Evolutionary conservation across 2,888 invertebrate genomes (phyloP).

Genomic region (Epistrophe eligans): DNA sequence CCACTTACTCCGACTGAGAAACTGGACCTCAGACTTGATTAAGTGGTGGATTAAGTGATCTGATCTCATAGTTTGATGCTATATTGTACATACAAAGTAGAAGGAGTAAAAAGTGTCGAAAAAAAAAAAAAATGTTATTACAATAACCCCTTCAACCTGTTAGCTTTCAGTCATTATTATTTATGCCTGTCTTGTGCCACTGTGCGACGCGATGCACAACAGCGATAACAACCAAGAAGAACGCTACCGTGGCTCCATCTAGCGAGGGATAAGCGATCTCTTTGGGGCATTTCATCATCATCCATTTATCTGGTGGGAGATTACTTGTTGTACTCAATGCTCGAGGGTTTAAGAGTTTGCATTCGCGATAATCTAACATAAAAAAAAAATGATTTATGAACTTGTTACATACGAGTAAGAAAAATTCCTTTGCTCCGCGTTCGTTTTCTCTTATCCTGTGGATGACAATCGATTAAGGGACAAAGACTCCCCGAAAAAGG

Average conservation of each 20-base stretch:
- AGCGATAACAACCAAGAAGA: not conserved
- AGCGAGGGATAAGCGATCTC: conserved; percentile 55
- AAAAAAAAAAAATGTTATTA: too few species aligned
- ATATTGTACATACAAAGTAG: too few species aligned
- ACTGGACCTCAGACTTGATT: too few species aligned
- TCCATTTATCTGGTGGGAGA: conserved; percentile 60
- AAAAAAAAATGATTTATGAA: conserved; percentile 65
- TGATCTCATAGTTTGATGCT: too few species aligned
- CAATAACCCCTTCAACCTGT: too few species aligned
- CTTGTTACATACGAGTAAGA: conserved; percentile 16
- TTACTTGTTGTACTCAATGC: conserved; percentile 43
- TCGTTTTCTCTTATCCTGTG: not conserved
- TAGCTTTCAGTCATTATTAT: not conserved
- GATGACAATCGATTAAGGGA: conserved; percentile 63
- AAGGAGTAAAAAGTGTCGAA: too few species aligned
- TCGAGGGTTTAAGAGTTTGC: conserved; percentile 40
- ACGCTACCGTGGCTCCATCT: conserved; percentile 69
- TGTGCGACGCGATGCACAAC: not conserved
- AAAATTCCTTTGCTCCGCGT: not conserved
- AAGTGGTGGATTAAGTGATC: too few species aligned
- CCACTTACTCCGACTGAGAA: too few species aligned
- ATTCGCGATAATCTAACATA: conserved; percentile 53
- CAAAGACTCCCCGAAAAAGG: not conserved
- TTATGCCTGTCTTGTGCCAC: not conserved
- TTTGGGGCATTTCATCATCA: conserved; percentile 53